Evolutionary conservation across 35 echinoderm and acorn worm species (phyloP).

Genomic region (Apostichopus parvimensis): DNA sequence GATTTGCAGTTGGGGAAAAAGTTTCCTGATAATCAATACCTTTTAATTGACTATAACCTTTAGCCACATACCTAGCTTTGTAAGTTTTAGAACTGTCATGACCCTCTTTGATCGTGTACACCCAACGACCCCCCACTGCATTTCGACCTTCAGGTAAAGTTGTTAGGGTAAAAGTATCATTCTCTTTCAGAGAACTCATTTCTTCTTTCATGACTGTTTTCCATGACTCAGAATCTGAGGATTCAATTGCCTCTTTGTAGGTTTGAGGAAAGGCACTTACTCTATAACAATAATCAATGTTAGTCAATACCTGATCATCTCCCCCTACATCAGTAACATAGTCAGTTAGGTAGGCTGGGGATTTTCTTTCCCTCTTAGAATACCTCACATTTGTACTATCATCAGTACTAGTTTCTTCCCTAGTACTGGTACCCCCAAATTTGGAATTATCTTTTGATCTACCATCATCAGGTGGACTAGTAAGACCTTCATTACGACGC

Average conservation of each 20-base stretch:
- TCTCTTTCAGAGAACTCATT: conserved; percentile 41
- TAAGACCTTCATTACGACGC: neutral
- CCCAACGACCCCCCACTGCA: conserved; percentile 41
- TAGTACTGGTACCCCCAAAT: neutral
- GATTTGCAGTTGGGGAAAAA: conserved; percentile 38
- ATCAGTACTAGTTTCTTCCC: neutral
- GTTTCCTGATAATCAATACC: conserved; percentile 58
- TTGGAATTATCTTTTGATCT: neutral
- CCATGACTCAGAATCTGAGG: conserved; percentile 32
- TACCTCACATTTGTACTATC: conserved; percentile 29
- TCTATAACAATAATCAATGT: conserved; percentile 50
- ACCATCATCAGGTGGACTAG: neutral
- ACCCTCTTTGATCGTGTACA: conserved; percentile 41
- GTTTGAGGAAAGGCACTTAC: conserved; percentile 26
- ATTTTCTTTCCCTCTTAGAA: conserved; percentile 46
- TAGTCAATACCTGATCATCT: conserved; percentile 9
- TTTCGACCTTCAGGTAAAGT: neutral
- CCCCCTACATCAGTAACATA: conserved; percentile 21
- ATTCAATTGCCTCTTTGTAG: conserved; percentile 50
- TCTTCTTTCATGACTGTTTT: conserved; percentile 9
- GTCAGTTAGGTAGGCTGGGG: conserved; percentile 2
- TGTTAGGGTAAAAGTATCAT: conserved; percentile 44
- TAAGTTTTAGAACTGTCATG: neutral
- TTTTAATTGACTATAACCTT: conserved; percentile 42
- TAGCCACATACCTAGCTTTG: conserved; percentile 53